These are phyloP conservation scores for Isaurus tuberculatus DNA, from an alignment of 92 coral and sea anemone species.

Conservation along the genomic window DNA sequence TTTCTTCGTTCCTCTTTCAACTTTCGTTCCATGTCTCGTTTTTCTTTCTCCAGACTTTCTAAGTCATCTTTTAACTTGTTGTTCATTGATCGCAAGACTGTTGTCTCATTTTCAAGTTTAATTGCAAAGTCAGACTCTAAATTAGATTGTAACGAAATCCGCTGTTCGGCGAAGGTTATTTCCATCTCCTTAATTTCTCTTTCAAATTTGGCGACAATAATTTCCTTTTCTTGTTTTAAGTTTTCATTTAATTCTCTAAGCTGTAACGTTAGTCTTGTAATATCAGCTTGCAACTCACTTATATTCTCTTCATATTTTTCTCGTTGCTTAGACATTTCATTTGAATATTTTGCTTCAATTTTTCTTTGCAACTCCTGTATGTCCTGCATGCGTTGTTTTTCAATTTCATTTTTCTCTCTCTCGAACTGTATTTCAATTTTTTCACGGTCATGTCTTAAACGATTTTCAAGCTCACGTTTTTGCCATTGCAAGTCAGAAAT, in stretches of 20 bases:
- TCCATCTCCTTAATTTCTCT: slow-evolving; percentile 92
- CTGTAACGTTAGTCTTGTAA: slow-evolving; percentile 85
- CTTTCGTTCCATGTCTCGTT: slow-evolving; percentile 78
- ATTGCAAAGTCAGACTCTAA: slow-evolving; percentile 86
- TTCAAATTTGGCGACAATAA: slow-evolving; percentile 85
- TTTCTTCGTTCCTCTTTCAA: slow-evolving; percentile 86
- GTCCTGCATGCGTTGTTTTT: slow-evolving; percentile 72
- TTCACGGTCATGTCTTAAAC: slow-evolving; percentile 83
- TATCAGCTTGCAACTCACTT: slow-evolving; percentile 79
- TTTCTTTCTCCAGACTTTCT: slow-evolving; percentile 83
- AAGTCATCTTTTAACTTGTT: slow-evolving; percentile 86
- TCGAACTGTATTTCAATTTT: slow-evolving; percentile 83
- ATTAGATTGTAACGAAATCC: slow-evolving; percentile 70
- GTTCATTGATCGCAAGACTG: slow-evolving; percentile 77
- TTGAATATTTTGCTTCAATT: slow-evolving; percentile 66
- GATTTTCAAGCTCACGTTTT: slow-evolving; percentile 85
- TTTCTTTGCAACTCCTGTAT: slow-evolving; percentile 79
- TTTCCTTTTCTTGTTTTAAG: slow-evolving; percentile 88
- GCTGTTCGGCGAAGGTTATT: slow-evolving; percentile 83
- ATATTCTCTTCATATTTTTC: slow-evolving; percentile 85
- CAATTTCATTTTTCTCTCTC: slow-evolving; percentile 85
- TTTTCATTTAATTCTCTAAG: slow-evolving; percentile 90
- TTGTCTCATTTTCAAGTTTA: slow-evolving; percentile 89
- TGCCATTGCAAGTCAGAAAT: slow-evolving; percentile 94
- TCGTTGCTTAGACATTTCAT: slow-evolving; percentile 80